phyloP scores from a whole-genome alignment of 2,797 vertebrate genomes.

The Rhinoraja longicauda region DNA sequence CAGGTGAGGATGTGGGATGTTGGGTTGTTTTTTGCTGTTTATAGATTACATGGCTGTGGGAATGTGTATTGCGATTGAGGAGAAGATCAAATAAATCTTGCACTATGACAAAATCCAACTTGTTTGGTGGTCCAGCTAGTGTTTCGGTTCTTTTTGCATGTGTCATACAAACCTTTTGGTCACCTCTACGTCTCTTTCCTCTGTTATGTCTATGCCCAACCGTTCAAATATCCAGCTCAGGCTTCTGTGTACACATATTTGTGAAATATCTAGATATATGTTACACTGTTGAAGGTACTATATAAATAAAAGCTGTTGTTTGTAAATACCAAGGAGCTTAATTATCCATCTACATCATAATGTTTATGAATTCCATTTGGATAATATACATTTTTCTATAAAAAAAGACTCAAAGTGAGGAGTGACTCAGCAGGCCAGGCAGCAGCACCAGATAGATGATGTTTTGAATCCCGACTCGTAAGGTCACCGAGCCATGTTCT shows the following conservation, averaged over 20 bases:
- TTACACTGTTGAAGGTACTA: not conserved
- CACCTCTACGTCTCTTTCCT: not conserved
- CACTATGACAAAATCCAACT: not conserved
- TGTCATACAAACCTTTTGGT: not conserved
- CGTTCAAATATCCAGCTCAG: too few relatives aligned
- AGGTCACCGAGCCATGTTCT: too few relatives aligned
- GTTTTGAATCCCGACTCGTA: too few relatives aligned
- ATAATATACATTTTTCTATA: not conserved
- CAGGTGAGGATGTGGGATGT: too few relatives aligned
- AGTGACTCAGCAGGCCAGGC: too few relatives aligned
- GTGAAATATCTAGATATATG: not conserved
- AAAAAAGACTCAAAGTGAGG: too few relatives aligned
- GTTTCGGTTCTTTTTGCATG: not conserved
- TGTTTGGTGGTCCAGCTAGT: not conserved
- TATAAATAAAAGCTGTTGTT: not conserved
- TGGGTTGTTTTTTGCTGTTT: not conserved
- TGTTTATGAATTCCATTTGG: not conserved
- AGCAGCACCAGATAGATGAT: too few relatives aligned
- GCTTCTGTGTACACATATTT: not conserved
- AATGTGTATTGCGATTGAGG: not conserved
- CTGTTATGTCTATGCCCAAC: not conserved
- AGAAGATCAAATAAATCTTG: not conserved
- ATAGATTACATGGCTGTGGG: not conserved
- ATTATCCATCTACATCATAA: not conserved
- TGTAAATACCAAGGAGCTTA: not conserved